Percentiles rank a stretch among this genome's conserved stretches.
Conservation (phyloP, 2,797 vertebrate genomes). For the Chrysolophus pictus region DNA sequence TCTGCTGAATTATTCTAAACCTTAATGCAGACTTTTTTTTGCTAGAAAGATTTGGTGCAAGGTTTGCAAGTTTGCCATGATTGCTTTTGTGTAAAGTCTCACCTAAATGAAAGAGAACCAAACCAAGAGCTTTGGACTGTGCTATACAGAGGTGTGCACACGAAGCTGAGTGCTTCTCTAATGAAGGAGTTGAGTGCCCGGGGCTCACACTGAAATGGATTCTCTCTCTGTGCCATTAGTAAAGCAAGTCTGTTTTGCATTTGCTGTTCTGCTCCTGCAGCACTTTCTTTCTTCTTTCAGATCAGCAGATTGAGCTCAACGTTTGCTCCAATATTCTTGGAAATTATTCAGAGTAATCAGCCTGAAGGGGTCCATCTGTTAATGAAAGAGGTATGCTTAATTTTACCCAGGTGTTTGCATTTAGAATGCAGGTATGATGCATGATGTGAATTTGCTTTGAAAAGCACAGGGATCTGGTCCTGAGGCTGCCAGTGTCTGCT, state of each 20-base stretch:
- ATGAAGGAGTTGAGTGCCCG: not conserved
- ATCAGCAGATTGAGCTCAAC: slow-evolving; percentile 80
- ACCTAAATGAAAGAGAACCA: not conserved
- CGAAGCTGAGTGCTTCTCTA: not conserved
- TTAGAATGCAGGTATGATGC: not conserved
- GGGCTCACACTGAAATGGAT: accelerated
- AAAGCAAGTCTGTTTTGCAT: accelerated
- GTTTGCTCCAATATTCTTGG: slow-evolving; percentile 86
- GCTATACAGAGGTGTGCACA: accelerated
- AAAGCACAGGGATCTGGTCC: not conserved
- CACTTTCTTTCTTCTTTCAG: slow-evolving; percentile 71
- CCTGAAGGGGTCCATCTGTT: slow-evolving; percentile 90
- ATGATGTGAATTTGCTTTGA: not conserved
- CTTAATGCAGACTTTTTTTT: too few species aligned
- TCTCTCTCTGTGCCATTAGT: not conserved
- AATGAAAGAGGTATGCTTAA: slow-evolving; percentile 83
- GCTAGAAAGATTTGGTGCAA: not conserved
- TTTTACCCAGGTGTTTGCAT: not conserved
- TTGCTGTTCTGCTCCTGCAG: not conserved
- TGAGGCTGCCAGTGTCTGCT: accelerated
- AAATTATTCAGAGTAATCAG: slow-evolving; percentile 87
- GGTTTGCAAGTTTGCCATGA: not conserved
- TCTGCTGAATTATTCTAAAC: not conserved
- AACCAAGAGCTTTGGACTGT: not conserved
- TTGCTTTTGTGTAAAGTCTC: not conserved